Base-by-base conservation (phyloP, 1,140 invertebrate species). In the Mya arenaria region DNA sequence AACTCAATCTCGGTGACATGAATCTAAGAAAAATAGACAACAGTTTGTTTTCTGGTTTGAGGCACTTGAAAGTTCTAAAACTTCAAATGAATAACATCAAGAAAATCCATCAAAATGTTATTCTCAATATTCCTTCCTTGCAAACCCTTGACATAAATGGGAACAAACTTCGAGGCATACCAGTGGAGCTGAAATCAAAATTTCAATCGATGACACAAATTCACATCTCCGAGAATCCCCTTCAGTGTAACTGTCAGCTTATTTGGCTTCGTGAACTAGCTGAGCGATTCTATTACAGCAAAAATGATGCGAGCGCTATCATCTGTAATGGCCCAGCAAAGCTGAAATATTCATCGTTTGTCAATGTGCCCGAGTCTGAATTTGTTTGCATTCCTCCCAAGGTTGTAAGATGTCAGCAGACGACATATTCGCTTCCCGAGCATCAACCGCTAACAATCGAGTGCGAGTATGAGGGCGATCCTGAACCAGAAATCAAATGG, bases 401-500 rank as follows among this genome's bases (percentile, higher is more conserved):
- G 34, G 36, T 75, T 36, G 28, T 25, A 8, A 39, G 32, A 4
- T 75, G 72, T 44, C 56, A 36, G 15, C 17, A 32, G 15, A 17
- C n/a, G 13, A 39, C 17, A 34, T 58, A 75, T 44, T 39, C 55
- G n/a, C 34, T 75, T 41, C 37, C 41, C 23, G 72, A 28, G 2
- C 8, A 58, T 13, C 39, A 34, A 4, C 6, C 5, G 8, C 23
- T 75, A 28, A 34, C 6, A 30, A 32, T 75, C 23, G 41, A 56
- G 13, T 82, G 80, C 37, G 15, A 36, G 4, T 63, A 74, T 32
- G 71, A 82, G 19, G 80, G 80, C 17, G 80, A 82, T 28, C 80
- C 80, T 10, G 41, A 41, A 41, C 80, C 80, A 25, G 71, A 55
- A 28, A 36, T 82, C n/a, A 56, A 62, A 48, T 82, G 80, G 80